Percentiles rank a stretch among this genome's conserved stretches.
Evolutionary conservation across 2,888 invertebrate genomes (phyloP).

Genomic region (Macrophya annulata): DNA sequence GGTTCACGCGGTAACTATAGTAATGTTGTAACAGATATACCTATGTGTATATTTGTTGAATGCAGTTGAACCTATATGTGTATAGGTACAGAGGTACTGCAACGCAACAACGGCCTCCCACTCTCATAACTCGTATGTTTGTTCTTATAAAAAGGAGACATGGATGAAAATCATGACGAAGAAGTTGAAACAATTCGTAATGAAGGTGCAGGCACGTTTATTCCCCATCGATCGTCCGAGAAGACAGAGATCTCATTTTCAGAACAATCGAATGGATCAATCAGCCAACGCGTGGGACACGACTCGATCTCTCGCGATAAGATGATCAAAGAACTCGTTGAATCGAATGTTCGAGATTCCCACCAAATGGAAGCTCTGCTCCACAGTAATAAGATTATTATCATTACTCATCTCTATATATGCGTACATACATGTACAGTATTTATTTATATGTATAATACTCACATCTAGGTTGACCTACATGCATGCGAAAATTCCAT

Average conservation of each 20-base stretch:
- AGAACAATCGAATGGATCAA: neutral
- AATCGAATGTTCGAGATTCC: slow-evolving; percentile 52
- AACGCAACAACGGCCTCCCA: neutral
- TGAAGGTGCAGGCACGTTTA: neutral
- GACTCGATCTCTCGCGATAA: neutral
- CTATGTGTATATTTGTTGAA: too few relatives aligned
- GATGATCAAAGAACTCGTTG: neutral
- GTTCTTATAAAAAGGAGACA: slow-evolving; percentile 35
- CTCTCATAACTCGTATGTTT: neutral
- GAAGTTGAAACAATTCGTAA: slow-evolving; percentile 36
- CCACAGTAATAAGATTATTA: slow-evolving; percentile 62
- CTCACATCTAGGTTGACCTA: too few relatives aligned
- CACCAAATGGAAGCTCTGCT: slow-evolving; percentile 67
- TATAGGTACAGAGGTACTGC: too few relatives aligned
- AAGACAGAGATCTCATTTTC: neutral
- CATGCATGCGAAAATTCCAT: too few relatives aligned
- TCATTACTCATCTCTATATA: too few relatives aligned
- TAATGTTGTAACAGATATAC: neutral
- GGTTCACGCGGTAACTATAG: neutral
- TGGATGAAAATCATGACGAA: slow-evolving; percentile 50
- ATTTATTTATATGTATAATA: too few relatives aligned
- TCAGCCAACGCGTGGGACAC: neutral
- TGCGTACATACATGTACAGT: too few relatives aligned
- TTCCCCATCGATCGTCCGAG: neutral
- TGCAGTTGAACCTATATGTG: too few relatives aligned